Percentiles rank a stretch among this genome's conserved stretches.
Evolutionary conservation across 2,113 vertebrate species (phyloP).

Genomic region (Trichechus manatus): DNA sequence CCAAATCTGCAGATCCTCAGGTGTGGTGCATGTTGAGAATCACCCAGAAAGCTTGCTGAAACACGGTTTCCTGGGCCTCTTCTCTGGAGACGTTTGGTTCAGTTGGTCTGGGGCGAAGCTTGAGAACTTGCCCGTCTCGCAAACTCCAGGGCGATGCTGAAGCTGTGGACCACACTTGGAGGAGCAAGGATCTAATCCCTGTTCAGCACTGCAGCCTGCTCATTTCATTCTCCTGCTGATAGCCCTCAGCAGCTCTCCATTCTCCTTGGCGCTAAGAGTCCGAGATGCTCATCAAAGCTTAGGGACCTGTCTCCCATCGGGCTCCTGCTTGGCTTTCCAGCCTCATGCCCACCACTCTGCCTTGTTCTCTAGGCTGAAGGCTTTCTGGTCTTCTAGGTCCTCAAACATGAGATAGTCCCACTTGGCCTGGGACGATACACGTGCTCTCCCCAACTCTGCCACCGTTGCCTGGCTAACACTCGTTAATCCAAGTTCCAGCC

Average conservation of each 20-base stretch:
- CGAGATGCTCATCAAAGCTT: not conserved
- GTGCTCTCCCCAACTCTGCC: not conserved
- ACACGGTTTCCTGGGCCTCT: not conserved
- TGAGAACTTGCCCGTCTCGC: not conserved
- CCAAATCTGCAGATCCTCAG: not conserved
- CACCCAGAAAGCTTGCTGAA: not conserved
- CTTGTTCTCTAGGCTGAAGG: not conserved
- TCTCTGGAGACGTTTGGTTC: not conserved
- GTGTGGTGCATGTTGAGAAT: not conserved
- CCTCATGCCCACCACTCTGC: not conserved
- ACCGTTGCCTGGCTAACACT: not conserved
- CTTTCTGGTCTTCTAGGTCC: not conserved
- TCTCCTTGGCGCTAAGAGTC: not conserved
- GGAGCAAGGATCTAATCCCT: not conserved
- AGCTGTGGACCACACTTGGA: not conserved
- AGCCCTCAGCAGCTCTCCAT: not conserved
- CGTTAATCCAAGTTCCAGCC: not conserved
- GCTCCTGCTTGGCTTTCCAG: not conserved
- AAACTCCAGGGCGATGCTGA: not conserved
- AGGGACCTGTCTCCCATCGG: not conserved
- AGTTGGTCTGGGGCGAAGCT: not conserved
- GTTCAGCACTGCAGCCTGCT: not conserved
- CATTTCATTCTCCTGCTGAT: not conserved
- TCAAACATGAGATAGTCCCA: not conserved
- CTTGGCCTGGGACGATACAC: not conserved